phyloP scores from a whole-genome alignment of 2,888 invertebrate species.

The Criorhina ranunculi region DNA sequence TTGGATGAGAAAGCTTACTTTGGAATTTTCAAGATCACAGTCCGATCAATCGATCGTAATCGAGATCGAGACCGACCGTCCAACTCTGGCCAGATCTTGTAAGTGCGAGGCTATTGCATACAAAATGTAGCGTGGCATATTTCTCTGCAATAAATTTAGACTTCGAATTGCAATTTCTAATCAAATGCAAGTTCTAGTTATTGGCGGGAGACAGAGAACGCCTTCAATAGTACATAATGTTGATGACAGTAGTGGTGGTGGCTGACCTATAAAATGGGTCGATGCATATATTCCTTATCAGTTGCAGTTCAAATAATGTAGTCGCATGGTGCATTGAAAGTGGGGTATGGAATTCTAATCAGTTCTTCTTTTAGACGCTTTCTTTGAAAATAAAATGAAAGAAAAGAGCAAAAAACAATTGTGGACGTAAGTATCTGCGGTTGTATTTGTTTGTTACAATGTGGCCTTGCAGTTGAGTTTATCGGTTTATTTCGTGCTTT shows the following conservation, averaged over 20 bases:
- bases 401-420: neutral
- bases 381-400: constrained; percentile 14
- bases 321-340: constrained; percentile 53
- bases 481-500: neutral
- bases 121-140: constrained; percentile 46
- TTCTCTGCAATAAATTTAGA: constrained; percentile 69
- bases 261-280: constrained; percentile 73
- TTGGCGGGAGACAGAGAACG: constrained; percentile 34
- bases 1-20: constrained; percentile 54
- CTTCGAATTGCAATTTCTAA: constrained; percentile 69
- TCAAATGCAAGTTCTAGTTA: constrained; percentile 47
- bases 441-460: constrained; percentile 8
- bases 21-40: constrained; percentile 72
- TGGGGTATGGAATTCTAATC: constrained; percentile 71
- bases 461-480: constrained; percentile 18
- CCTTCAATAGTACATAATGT: constrained; percentile 8
- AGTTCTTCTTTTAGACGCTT: constrained; percentile 48
- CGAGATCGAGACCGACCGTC: constrained; percentile 62
- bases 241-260: constrained; percentile 36
- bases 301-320: constrained; percentile 69
- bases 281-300: constrained; percentile 68
- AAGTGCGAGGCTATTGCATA: constrained; percentile 64
- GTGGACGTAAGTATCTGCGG: neutral
- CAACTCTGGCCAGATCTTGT: constrained; percentile 62
- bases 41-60: constrained; percentile 66